Conservation (phyloP, 2,797 vertebrate species). For the Chelon auratus region DNA sequence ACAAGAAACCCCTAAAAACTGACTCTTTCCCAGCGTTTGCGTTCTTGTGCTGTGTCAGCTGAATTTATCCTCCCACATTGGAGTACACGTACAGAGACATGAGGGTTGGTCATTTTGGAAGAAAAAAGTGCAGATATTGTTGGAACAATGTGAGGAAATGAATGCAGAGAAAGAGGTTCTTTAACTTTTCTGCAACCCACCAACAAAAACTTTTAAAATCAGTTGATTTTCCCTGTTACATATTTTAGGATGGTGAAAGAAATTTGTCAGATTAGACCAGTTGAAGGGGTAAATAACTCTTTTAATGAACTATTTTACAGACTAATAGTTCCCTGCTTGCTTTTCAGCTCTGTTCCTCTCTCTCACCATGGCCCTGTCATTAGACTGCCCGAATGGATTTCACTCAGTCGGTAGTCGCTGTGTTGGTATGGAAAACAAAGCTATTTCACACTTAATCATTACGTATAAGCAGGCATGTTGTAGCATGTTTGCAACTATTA, state of each 20-base stretch:
- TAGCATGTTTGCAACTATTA: not conserved
- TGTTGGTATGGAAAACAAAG: slow-evolving; percentile 55
- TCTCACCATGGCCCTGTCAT: accelerated
- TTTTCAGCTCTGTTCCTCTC: slow-evolving; percentile 64
- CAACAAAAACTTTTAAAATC: not conserved
- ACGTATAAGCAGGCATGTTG: not conserved
- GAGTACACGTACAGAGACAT: slow-evolving; percentile 35
- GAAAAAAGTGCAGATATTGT: slow-evolving; percentile 30
- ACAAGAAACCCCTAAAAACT: slow-evolving; percentile 20
- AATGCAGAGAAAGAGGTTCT: slow-evolving; percentile 25
- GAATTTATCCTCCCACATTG: slow-evolving; percentile 55
- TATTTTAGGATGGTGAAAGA: not conserved
- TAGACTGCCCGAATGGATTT: accelerated
- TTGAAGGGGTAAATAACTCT: slow-evolving; percentile 1
- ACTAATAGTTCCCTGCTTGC: slow-evolving; percentile 19
- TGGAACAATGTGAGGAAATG: slow-evolving; percentile 69
- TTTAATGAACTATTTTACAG: not conserved
- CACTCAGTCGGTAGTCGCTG: accelerated
- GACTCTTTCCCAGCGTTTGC: slow-evolving; percentile 22
- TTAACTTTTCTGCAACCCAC: not conserved
- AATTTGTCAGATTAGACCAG: not conserved
- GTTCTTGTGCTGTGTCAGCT: slow-evolving; percentile 11
- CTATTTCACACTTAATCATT: not conserved
- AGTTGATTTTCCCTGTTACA: not conserved
- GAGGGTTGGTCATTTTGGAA: slow-evolving; percentile 35